Evolutionary conservation across 2,113 vertebrate genomes (phyloP).

Genomic region (Corythornis cristatus): DNA sequence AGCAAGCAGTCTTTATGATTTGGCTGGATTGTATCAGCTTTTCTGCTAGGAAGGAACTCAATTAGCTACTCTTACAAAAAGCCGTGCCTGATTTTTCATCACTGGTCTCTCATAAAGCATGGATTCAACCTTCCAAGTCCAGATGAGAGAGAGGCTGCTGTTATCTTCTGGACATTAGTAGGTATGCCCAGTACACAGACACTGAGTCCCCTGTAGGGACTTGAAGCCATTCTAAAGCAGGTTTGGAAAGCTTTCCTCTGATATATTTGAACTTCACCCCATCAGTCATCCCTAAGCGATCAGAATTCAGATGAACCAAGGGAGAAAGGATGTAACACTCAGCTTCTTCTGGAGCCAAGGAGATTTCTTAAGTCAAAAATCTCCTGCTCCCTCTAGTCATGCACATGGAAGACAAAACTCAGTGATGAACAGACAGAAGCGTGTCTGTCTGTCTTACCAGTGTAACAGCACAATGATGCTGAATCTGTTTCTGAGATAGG

Average conservation of each 20-base stretch:
- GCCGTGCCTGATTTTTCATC: not conserved
- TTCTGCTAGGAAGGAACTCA: not conserved
- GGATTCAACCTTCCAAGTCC: not conserved
- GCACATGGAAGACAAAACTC: not conserved
- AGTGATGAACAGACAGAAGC: not conserved
- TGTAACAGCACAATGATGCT: not conserved
- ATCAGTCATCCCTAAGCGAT: not conserved
- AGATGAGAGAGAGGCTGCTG: not conserved
- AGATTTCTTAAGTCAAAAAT: not conserved
- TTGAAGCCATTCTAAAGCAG: not conserved
- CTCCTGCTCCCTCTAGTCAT: not conserved
- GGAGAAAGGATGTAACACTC: not conserved
- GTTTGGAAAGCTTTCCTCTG: not conserved
- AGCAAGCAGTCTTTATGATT: not conserved
- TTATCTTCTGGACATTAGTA: not conserved
- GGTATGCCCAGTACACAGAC: accelerated
- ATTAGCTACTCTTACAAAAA: not conserved
- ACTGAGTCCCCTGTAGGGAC: not conserved
- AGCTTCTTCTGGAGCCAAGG: not conserved
- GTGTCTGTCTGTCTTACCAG: not conserved
- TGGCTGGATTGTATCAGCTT: not conserved
- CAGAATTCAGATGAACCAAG: not conserved
- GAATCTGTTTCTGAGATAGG: not conserved
- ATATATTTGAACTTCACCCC: not conserved
- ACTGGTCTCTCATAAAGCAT: not conserved